These are phyloP conservation scores for Malachius bipustulatus DNA, from an alignment of 2,888 invertebrate genomes.

Conservation along the genomic window DNA sequence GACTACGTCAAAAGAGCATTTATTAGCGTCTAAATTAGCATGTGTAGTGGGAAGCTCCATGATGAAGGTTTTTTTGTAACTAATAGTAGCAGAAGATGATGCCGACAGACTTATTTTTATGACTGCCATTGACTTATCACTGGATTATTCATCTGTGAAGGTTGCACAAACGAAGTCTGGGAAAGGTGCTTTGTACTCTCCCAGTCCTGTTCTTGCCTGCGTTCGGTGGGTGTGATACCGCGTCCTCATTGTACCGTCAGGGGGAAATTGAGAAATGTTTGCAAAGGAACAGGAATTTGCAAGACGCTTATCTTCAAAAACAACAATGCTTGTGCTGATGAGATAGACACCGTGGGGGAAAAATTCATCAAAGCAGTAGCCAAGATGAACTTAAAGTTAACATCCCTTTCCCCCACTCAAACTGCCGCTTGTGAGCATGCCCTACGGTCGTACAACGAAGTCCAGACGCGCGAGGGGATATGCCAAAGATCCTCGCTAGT, in stretches of 20 bases:
- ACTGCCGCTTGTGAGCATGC: too few species aligned
- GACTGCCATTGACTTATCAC: not conserved
- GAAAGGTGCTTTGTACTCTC: not conserved
- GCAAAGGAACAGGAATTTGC: constrained; percentile 1
- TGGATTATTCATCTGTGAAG: not conserved
- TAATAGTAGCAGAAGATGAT: not conserved
- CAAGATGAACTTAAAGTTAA: too few species aligned
- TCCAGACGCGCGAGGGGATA: too few species aligned
- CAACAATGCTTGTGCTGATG: constrained; percentile 2
- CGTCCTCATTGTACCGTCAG: too few species aligned
- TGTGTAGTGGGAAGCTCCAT: not conserved
- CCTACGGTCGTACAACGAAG: too few species aligned
- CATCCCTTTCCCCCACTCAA: too few species aligned
- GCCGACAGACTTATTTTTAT: not conserved
- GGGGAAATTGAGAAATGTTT: not conserved
- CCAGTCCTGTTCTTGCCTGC: constrained; percentile 2
- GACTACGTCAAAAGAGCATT: constrained; percentile 3
- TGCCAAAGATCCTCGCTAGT: too few species aligned
- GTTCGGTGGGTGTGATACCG: constrained; percentile 2
- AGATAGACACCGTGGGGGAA: constrained; percentile 1
- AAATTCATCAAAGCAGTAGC: not conserved
- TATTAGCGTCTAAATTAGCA: not conserved
- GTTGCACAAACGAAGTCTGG: constrained; percentile 1
- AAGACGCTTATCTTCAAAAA: constrained; percentile 2
- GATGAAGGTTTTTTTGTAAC: not conserved